A percentile compares a stretch with the other conserved stretches of the same genome.
phyloP scores from a whole-genome alignment of 1,140 invertebrate species.

The Danaus plexippus region DNA sequence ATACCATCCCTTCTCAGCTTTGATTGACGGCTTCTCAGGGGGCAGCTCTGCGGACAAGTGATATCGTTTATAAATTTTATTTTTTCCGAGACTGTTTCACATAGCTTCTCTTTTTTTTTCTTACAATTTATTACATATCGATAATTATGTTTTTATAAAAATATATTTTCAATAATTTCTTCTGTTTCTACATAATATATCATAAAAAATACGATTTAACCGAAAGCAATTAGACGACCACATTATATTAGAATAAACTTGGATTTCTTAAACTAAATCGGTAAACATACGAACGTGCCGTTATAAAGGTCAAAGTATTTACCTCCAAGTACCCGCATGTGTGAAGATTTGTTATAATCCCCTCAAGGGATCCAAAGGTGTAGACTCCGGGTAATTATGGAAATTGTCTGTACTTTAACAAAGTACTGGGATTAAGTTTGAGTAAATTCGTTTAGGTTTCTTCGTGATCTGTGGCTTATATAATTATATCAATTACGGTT shows the following conservation, averaged over 20 bases:
- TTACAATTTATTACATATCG: too few relatives aligned
- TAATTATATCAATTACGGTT: too few relatives aligned
- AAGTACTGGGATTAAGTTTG: constrained; percentile 16
- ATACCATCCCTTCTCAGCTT: constrained; percentile 68
- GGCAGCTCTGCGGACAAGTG: constrained; percentile 59
- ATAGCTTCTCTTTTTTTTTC: too few relatives aligned
- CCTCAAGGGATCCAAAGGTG: constrained; percentile 16
- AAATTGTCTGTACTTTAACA: constrained; percentile 19
- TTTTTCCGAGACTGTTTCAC: too few relatives aligned
- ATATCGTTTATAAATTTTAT: not conserved
- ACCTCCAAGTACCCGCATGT: constrained; percentile 19
- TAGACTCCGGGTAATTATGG: constrained; percentile 22
- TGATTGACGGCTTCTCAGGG: constrained; percentile 60
- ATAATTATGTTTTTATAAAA: too few relatives aligned
- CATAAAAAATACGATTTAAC: too few relatives aligned
- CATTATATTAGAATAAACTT: too few relatives aligned
- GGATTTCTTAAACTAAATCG: constrained; percentile 15
- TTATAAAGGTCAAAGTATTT: constrained; percentile 27
- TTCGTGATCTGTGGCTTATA: not conserved
- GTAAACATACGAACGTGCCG: constrained; percentile 21
- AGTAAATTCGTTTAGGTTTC: not conserved
- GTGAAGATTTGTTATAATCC: constrained; percentile 25
- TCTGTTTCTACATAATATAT: too few relatives aligned
- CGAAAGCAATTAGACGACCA: too few relatives aligned
- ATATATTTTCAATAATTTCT: too few relatives aligned